Evolutionary conservation across 2,797 vertebrate species (phyloP), one percentile per base, ranked within the genome.

Genomic region (Limnodromus scolopaceus): DNA sequence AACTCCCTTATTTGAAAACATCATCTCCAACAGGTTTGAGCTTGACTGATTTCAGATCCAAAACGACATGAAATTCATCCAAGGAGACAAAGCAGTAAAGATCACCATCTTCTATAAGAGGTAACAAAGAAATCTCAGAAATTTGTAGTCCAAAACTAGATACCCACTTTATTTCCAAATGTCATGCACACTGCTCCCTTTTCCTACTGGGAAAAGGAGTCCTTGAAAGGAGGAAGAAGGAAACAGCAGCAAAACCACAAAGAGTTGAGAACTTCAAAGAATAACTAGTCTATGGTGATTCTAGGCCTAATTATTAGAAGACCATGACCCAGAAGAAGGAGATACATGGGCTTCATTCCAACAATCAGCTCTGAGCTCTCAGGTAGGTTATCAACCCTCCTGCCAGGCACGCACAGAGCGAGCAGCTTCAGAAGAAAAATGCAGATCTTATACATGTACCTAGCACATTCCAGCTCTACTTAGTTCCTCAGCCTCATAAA

Each of bases 1-100:
- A 83, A 93, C 70, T 88, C 83, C 80, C 72, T 48, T 41, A 43
- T 25, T 84, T 88, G 65, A 90, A 84, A 95, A 85, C 69, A 81
- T 41, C 13, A 38, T 32, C 69, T 84, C 61, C 17, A 83, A 46
- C 80, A n/a, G 84, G 83, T 65, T 49, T 54, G 27, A 72, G 70
- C 87, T 58, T 71, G 76, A 86, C 46, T 36, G 69, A 84, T 58
- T 65, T 93, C 85, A 86, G 38, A 84, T 71, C 48, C 53, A 88
- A 81, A 69, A 45, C 1, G 17, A 57, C 14, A 28, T 1, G 14
- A 86, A 74, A 88, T 57, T 71, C 49, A 81, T 41, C 17, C 76
- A 71, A 60, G 65, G 43, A 20, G 71, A 85, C 65, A 86, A 77
- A 61, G 32, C 25, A 71, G 45, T n/a, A 28, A 81, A 90, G 45